A percentile compares a stretch with the other conserved stretches of the same genome.
Conservation (phyloP, 2,888 invertebrate genomes). For the Xylota sylvarum region DNA sequence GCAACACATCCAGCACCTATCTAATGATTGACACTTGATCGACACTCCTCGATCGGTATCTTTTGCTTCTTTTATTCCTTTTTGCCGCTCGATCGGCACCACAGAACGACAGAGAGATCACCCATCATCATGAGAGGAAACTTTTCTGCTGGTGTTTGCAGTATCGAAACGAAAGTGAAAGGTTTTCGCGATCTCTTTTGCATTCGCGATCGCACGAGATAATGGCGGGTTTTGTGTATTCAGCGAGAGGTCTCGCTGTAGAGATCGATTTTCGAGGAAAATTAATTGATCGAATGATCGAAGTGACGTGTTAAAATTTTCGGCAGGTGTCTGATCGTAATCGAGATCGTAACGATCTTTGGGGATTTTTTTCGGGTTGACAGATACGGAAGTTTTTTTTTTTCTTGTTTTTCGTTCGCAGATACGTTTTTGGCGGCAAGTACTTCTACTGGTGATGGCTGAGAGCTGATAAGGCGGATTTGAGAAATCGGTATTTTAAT, state of each 20-base stretch:
- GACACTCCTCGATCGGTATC: slow-evolving; percentile 74
- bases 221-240: slow-evolving; percentile 36
- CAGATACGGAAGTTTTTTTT: slow-evolving; percentile 32
- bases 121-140: slow-evolving; percentile 63
- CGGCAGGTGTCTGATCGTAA: slow-evolving; percentile 75
- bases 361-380: slow-evolving; percentile 50
- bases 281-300: slow-evolving; percentile 77
- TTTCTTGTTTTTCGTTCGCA: slow-evolving; percentile 2
- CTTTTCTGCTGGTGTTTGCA: slow-evolving; percentile 1
- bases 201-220: slow-evolving; percentile 49
- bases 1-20: slow-evolving; percentile 49
- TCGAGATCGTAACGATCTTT: slow-evolving; percentile 61
- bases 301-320: slow-evolving; percentile 76
- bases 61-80: slow-evolving; percentile 29
- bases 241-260: slow-evolving; percentile 38
- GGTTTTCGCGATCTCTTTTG: slow-evolving; percentile 66
- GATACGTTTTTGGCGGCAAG: slow-evolving; percentile 15
- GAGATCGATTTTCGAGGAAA: slow-evolving; percentile 58
- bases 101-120: slow-evolving; percentile 58
- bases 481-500: slow-evolving; percentile 52
- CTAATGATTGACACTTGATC: slow-evolving; percentile 77
- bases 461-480: slow-evolving; percentile 5
- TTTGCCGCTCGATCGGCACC: slow-evolving; percentile 31
- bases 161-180: slow-evolving; percentile 64
- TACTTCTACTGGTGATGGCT: slow-evolving; percentile 10